Evolutionary conservation across 2,797 vertebrate species (phyloP).

Genomic region (Delichon dasypus): DNA sequence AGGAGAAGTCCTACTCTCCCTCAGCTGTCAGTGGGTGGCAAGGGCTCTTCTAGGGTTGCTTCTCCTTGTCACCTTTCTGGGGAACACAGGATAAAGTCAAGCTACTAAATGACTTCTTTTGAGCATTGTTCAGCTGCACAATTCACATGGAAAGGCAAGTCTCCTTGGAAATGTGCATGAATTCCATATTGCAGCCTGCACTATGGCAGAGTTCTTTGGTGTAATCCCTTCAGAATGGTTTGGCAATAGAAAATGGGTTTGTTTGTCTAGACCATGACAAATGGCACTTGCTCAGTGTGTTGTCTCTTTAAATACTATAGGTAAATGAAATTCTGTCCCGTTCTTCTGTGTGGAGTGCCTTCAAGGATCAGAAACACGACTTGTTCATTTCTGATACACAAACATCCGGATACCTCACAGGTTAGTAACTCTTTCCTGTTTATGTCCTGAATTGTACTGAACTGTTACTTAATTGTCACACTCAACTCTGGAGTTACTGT

Average conservation of each 20-base stretch:
- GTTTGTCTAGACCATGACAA: not conserved
- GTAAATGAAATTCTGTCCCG: conserved; percentile 97
- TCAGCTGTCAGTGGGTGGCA: not conserved
- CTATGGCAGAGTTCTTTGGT: not conserved
- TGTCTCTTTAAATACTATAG: conserved; percentile 70
- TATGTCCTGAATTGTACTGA: not conserved
- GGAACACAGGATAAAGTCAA: not conserved
- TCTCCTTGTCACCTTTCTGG: not conserved
- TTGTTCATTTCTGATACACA: conserved; percentile 99
- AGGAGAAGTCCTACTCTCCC: not conserved
- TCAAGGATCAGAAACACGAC: conserved; percentile 99
- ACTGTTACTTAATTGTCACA: not conserved
- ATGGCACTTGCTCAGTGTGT: not conserved
- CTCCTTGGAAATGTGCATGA: not conserved
- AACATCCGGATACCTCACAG: conserved; percentile 96
- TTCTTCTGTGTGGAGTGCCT: conserved; percentile 99
- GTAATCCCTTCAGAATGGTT: not conserved
- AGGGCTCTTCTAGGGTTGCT: not conserved
- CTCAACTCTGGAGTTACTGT: not conserved
- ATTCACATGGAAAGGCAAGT: not conserved
- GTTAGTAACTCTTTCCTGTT: conserved; percentile 71
- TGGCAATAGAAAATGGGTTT: not conserved
- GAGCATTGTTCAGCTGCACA: not conserved
- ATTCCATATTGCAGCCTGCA: accelerated
- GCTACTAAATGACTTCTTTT: not conserved